These are phyloP conservation scores for Desmodus rotundus DNA, from an alignment of 2,113 vertebrate genomes.

Conservation along the genomic window DNA sequence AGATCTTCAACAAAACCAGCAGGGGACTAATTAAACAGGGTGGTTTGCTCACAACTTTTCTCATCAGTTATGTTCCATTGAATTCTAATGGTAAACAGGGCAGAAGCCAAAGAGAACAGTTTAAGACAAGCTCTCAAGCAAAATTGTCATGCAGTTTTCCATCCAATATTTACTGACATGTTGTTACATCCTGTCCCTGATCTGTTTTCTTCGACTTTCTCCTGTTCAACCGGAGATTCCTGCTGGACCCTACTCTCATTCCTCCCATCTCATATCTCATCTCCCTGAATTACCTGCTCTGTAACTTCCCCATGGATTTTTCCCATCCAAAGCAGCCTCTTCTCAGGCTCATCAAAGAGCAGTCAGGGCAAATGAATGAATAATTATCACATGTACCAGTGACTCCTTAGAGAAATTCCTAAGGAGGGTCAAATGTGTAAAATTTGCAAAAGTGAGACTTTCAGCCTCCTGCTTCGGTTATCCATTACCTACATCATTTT, in stretches of 20 bases:
- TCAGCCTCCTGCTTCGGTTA: not conserved
- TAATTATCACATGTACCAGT: not conserved
- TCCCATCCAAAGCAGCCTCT: not conserved
- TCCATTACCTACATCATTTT: not conserved
- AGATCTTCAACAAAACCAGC: not conserved
- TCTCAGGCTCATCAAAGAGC: not conserved
- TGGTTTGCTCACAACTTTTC: not conserved
- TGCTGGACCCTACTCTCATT: not conserved
- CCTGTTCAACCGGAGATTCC: fast-evolving
- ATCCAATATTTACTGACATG: not conserved
- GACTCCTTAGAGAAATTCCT: not conserved
- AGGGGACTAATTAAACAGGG: not conserved
- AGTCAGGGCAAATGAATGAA: not conserved
- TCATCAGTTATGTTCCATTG: not conserved
- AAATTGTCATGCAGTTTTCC: not conserved
- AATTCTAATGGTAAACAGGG: not conserved
- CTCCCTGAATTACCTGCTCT: not conserved
- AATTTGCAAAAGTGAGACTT: not conserved
- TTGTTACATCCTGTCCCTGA: not conserved
- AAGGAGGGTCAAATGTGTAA: not conserved
- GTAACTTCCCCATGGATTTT: not conserved
- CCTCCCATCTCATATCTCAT: not conserved
- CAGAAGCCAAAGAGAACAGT: not conserved
- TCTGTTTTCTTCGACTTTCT: fast-evolving
- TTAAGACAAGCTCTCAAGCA: not conserved